Conservation (phyloP, 2,888 invertebrate genomes). For the Aspidapion aeneum region DNA sequence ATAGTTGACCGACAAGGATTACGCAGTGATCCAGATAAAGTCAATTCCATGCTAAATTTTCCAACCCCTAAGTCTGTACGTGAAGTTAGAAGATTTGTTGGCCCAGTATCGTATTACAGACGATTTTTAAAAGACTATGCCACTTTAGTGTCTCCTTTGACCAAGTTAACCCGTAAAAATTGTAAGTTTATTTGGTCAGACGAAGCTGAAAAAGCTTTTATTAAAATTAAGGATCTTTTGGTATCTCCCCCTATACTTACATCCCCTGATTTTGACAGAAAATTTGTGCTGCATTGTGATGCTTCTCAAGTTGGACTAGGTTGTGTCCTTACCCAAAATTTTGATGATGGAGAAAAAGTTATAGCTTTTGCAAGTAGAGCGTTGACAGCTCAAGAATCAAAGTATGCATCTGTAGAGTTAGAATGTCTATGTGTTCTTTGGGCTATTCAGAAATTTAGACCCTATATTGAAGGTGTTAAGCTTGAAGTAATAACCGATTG, state of each 20-base stretch:
- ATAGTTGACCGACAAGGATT: conserved; percentile 19
- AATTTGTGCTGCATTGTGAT: conserved; percentile 25
- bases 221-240: conserved; percentile 14
- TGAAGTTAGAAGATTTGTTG: conserved; percentile 24
- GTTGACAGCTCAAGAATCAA: too few species aligned
- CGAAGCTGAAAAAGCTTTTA: conserved; percentile 18
- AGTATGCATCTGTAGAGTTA: too few species aligned
- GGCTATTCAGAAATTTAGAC: too few species aligned
- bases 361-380: not conserved
- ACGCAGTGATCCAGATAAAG: conserved; percentile 18
- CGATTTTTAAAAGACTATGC: conserved; percentile 24
- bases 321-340: conserved; percentile 22
- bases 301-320: conserved; percentile 24
- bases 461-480: too few species aligned
- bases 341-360: conserved; percentile 17
- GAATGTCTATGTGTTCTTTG: too few species aligned
- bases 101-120: conserved; percentile 25
- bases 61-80: conserved; percentile 22
- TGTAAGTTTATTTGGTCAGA: conserved; percentile 19
- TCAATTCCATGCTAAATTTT: conserved; percentile 15
- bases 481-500: too few species aligned
- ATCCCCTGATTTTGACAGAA: conserved; percentile 20
- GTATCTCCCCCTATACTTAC: conserved; percentile 21
- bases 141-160: conserved; percentile 13
- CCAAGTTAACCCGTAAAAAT: conserved; percentile 22